These are phyloP conservation scores for Otis tarda DNA, from an alignment of 2,113 vertebrate species.

Conservation along the genomic window DNA sequence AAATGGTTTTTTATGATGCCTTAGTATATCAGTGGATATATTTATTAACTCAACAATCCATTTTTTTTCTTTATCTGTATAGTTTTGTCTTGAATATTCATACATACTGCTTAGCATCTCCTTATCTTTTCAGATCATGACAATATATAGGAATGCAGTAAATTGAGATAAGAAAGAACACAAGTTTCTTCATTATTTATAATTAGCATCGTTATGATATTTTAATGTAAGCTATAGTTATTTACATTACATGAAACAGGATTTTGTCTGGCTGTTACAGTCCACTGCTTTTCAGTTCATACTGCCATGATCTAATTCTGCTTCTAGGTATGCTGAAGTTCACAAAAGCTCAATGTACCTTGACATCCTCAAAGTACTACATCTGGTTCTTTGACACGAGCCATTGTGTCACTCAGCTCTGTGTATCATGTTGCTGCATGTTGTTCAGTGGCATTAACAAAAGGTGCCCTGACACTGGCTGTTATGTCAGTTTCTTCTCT, in stretches of 20 bases:
- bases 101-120: neutral
- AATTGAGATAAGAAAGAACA: neutral
- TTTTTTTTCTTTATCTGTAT: neutral
- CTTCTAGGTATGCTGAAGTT: neutral
- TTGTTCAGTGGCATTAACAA: slow-evolving; percentile 27
- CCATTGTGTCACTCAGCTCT: slow-evolving; percentile 1
- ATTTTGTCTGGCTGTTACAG: neutral
- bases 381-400: slow-evolving; percentile 14
- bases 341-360: slow-evolving; percentile 23
- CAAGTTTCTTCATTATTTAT: neutral
- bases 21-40: neutral
- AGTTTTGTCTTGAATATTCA: neutral
- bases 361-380: slow-evolving; percentile 22
- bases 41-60: neutral
- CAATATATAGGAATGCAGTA: neutral
- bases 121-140: neutral
- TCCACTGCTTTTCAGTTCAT: neutral
- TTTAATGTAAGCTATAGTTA: neutral
- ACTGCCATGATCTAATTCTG: neutral
- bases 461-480: neutral
- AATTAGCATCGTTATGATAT: neutral
- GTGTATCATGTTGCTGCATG: neutral
- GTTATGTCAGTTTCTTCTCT: neutral
- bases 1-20: neutral
- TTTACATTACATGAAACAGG: neutral